Conservation (phyloP, 2,888 invertebrate genomes). For the Acanthosepion lycidas region DNA sequence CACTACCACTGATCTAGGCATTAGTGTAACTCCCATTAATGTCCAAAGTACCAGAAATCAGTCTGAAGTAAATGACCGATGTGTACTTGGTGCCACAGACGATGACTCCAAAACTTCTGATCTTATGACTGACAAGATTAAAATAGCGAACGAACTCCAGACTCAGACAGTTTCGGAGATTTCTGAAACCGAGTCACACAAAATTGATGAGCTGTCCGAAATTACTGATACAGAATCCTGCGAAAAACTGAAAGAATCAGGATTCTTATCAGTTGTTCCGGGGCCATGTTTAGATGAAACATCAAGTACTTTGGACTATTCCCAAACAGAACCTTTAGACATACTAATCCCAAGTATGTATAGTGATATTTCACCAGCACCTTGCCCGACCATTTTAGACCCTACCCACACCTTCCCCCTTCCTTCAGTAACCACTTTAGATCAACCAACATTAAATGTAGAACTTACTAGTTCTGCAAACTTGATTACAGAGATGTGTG, state of each 20-base stretch:
- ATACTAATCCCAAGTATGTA: not conserved
- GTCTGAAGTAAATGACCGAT: not conserved
- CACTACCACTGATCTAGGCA: not conserved
- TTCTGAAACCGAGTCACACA: not conserved
- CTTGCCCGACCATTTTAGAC: not conserved
- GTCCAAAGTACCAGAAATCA: not conserved
- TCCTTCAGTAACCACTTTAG: not conserved
- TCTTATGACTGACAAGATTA: not conserved
- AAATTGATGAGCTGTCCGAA: not conserved
- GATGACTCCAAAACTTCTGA: not conserved
- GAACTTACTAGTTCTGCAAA: not conserved
- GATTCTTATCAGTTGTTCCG: not conserved
- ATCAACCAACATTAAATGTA: not conserved
- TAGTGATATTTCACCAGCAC: not conserved
- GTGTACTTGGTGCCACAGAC: not conserved
- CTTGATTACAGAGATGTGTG: not conserved
- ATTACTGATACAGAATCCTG: constrained; percentile 17
- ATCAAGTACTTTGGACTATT: not conserved
- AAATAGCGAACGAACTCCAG: not conserved
- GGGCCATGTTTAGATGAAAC: not conserved
- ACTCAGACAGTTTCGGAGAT: not conserved
- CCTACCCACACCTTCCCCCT: not conserved
- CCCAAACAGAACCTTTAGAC: not conserved
- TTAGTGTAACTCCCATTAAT: not conserved
- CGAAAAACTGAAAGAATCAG: not conserved